Conservation (phyloP, 2,888 invertebrate species). For the Hyalella azteca region DNA sequence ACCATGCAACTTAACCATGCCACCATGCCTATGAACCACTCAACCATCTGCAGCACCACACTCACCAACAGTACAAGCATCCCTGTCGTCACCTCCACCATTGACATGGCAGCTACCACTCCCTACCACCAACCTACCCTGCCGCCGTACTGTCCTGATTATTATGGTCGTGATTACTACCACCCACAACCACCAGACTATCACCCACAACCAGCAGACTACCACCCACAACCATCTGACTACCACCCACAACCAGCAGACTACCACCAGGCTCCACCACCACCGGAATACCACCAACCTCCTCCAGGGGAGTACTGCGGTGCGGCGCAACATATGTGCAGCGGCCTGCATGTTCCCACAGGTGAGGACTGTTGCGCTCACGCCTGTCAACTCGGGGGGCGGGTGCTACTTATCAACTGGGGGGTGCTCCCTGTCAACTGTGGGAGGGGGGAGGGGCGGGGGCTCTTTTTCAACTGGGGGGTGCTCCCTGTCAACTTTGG, state of each 20-base stretch:
- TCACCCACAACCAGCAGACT: conserved; percentile 45
- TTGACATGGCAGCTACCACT: conserved; percentile 39
- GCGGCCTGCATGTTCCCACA: conserved; percentile 5
- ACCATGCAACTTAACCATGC: conserved; percentile 3
- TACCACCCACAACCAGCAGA: conserved; percentile 42
- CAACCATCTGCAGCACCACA: conserved; percentile 23
- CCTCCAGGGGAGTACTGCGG: conserved; percentile 23
- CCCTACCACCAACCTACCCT: conserved; percentile 39
- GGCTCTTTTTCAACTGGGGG: too few species aligned
- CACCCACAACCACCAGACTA: conserved; percentile 47
- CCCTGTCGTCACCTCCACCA: conserved; percentile 45
- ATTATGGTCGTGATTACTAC: conserved; percentile 46
- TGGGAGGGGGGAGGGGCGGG: too few species aligned
- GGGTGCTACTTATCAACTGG: too few species aligned
- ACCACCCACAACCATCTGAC: conserved; percentile 44
- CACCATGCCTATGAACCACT: conserved; percentile 22
- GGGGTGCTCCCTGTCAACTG: too few species aligned
- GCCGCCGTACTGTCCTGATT: conserved; percentile 50
- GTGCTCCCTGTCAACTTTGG: too few species aligned
- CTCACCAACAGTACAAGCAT: conserved; percentile 39
- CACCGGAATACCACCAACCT: conserved; percentile 37
- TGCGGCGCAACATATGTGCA: conserved; percentile 32
- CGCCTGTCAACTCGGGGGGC: too few species aligned
- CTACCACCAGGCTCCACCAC: background rate
- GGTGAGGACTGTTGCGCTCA: background rate